Evolutionary conservation across 2,797 vertebrate genomes (phyloP).

Genomic region (Squalus acanthias): DNA sequence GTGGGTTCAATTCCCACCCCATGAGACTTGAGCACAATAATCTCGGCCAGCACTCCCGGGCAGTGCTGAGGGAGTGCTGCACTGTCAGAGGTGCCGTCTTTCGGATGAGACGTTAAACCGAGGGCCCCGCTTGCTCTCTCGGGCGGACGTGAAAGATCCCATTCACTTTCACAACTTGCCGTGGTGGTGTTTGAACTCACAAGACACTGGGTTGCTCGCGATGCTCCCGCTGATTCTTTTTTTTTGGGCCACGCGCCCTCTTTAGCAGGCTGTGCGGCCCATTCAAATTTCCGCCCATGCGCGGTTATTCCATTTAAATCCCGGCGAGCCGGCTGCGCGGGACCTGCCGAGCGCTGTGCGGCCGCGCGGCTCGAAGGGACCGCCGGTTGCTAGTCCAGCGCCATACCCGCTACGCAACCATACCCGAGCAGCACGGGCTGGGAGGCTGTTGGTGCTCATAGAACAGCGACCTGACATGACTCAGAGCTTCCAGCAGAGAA

Average conservation of each 20-base stretch:
- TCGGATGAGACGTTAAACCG: background rate
- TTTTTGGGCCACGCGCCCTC: too few relatives aligned
- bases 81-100: background rate
- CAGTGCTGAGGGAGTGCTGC: background rate
- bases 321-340: too few relatives aligned
- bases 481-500: background rate
- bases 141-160: background rate
- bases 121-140: background rate
- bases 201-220: too few relatives aligned
- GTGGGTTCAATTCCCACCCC: background rate
- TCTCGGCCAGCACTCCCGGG: background rate
- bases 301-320: too few relatives aligned
- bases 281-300: too few relatives aligned
- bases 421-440: fast-evolving
- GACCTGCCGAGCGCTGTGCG: too few relatives aligned
- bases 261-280: too few relatives aligned
- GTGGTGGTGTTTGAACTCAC: background rate
- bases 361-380: too few relatives aligned
- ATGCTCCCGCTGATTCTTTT: too few relatives aligned
- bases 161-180: background rate
- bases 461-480: background rate
- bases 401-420: background rate
- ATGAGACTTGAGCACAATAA: too few relatives aligned
- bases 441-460: background rate
- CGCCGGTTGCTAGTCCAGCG: background rate